Evolutionary conservation across 2,113 vertebrate species (phyloP).

Genomic region (Prionailurus viverrinus): DNA sequence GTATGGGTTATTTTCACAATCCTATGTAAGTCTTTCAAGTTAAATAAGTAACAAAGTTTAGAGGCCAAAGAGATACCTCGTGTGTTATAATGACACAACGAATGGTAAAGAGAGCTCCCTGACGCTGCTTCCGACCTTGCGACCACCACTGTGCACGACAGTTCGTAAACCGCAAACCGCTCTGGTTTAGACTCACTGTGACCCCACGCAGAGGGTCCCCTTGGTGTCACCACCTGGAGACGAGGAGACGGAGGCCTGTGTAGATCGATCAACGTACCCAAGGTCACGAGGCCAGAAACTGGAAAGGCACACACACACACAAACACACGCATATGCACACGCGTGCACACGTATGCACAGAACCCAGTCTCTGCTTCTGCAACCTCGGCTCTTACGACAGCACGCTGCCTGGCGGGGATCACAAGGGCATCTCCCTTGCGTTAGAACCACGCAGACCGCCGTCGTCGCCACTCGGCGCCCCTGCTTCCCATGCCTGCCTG

Average conservation of each 20-base stretch:
- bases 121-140: neutral
- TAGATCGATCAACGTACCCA: neutral
- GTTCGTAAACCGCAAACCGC: accelerated
- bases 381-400: neutral
- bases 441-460: no score
- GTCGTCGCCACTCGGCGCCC: no score
- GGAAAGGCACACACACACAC: no score
- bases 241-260: neutral
- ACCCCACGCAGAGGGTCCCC: neutral
- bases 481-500: no score
- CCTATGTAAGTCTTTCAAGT: neutral
- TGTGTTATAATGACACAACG: neutral
- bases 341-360: neutral
- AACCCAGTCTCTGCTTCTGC: neutral
- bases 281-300: neutral
- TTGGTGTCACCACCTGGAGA: neutral
- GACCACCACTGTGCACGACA: neutral
- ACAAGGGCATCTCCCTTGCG: no score
- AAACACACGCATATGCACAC: no score
- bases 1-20: neutral
- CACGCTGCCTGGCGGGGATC: no score
- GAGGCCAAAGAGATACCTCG: neutral
- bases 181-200: neutral
- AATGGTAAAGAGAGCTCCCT: no score
- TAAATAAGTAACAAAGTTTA: neutral